Base-by-base conservation (phyloP, 2,797 vertebrate species). In the Neoniphon sammara region DNA sequence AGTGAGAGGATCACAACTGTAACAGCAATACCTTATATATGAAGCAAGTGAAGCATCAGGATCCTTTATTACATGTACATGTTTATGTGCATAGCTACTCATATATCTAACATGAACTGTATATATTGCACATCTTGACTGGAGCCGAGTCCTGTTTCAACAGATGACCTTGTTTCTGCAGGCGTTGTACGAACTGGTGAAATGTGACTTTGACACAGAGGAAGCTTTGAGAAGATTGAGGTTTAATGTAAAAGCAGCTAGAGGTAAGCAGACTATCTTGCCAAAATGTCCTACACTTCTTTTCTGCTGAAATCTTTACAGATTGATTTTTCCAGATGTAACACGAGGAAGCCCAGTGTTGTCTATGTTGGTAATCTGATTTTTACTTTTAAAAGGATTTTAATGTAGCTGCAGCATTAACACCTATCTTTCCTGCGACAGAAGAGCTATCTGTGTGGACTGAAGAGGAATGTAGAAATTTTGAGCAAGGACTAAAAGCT, bases 361-460 rank as follows among this genome's bases (percentile, higher is more conserved):
- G 4, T 44, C 4, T 50, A 11, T 12, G 8, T 23, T 30, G 17
- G 46, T 20, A 47, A 36, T 30, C 14, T 66, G 7, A 31, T 4
- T 9, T 30, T 58, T 42, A 8, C 63, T 36, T 34, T 36, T 18
- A 7, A 0, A 34, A 50, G 7, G 8, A 15, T 50, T 15, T 56
- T 25, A 36, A 34, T 20, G 2, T 5, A 30, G 47, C 31, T 60
- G 34, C 17, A 27, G 31, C 12, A 62, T 47, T 75, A 84, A 88
- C 56, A 1, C 47, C n/a, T 12, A 11, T 66, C 23, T 6, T 76
- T 23, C 83, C 27, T 67, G 89, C 80, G 76, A 30, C 88, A 99
- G 98, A 98, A 91, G 97, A 99, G 72, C 92, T 98, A 8, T 97
- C 96, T 63, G 94, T 97, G 57, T 99, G 97, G 98, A 98, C 96